phyloP scores from a whole-genome alignment of 2,888 invertebrate species.

The Micoletzkya japonica region DNA sequence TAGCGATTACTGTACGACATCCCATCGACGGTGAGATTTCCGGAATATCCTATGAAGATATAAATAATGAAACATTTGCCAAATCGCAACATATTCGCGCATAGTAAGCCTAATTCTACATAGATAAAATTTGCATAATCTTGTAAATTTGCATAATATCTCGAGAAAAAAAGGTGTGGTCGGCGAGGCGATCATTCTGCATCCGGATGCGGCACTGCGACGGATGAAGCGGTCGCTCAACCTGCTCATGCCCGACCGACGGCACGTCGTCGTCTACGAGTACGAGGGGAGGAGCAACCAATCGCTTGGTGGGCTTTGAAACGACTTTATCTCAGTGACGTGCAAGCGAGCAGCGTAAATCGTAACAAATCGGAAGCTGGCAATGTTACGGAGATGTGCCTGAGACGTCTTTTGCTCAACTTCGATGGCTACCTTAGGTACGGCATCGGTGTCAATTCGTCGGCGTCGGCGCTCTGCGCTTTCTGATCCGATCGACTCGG shows the following conservation, averaged over 20 bases:
- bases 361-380: no score
- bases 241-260: conserved; percentile 7
- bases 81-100: background rate
- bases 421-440: conserved; percentile 24
- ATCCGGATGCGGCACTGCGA: conserved; percentile 11
- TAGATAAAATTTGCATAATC: no score
- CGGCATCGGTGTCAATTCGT: background rate
- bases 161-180: conserved; percentile 5
- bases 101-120: no score
- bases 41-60: background rate
- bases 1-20: conserved; percentile 50
- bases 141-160: no score
- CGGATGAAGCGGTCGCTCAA: conserved; percentile 5
- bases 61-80: background rate
- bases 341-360: background rate
- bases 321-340: background rate
- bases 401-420: background rate
- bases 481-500: conserved; percentile 35
- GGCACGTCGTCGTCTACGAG: conserved; percentile 8
- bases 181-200: conserved; percentile 15
- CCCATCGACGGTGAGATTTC: conserved; percentile 43
- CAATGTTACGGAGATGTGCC: background rate
- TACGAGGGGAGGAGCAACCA: background rate
- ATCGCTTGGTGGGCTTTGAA: background rate
- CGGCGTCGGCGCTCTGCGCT: background rate